Evolutionary conservation across 2,888 invertebrate genomes (phyloP).

Genomic region (Meteorus cinctellus): DNA sequence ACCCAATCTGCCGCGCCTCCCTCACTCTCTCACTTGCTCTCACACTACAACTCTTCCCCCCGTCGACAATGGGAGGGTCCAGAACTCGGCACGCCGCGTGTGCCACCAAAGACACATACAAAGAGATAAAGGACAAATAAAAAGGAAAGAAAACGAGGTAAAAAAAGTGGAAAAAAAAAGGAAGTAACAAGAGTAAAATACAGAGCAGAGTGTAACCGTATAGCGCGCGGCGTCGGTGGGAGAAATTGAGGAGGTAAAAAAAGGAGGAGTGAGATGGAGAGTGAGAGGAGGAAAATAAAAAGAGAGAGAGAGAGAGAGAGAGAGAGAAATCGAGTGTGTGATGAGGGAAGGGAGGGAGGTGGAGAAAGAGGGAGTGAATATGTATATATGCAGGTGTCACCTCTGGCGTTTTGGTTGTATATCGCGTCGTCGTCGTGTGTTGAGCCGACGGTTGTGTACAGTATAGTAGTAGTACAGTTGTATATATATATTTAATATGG

Average conservation of each 20-base stretch:
- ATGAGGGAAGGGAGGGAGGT: not conserved
- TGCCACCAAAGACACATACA: constrained; percentile 53
- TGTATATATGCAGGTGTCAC: constrained; percentile 45
- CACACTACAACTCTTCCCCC: not conserved
- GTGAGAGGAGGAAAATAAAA: not conserved
- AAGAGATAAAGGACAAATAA: constrained; percentile 54
- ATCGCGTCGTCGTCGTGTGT: constrained; percentile 38
- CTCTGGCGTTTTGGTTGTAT: constrained; percentile 37
- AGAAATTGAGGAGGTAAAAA: constrained; percentile 24
- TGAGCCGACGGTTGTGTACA: constrained; percentile 19
- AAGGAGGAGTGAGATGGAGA: not conserved
- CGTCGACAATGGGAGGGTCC: constrained; percentile 69
- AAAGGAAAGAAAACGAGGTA: constrained; percentile 10
- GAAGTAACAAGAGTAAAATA: not conserved
- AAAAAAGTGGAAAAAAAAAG: not conserved
- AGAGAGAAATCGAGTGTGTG: constrained; percentile 13
- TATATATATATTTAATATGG: not conserved
- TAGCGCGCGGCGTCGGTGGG: not conserved
- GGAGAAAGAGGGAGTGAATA: not conserved
- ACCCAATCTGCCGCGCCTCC: constrained; percentile 56
- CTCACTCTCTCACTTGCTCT: not conserved
- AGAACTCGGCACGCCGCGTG: constrained; percentile 61
- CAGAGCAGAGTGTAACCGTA: constrained; percentile 10
- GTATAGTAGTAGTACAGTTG: not conserved
- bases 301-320: not conserved